phyloP scores from a whole-genome alignment of 2,797 vertebrate species.

The Nyctalus aviator region DNA sequence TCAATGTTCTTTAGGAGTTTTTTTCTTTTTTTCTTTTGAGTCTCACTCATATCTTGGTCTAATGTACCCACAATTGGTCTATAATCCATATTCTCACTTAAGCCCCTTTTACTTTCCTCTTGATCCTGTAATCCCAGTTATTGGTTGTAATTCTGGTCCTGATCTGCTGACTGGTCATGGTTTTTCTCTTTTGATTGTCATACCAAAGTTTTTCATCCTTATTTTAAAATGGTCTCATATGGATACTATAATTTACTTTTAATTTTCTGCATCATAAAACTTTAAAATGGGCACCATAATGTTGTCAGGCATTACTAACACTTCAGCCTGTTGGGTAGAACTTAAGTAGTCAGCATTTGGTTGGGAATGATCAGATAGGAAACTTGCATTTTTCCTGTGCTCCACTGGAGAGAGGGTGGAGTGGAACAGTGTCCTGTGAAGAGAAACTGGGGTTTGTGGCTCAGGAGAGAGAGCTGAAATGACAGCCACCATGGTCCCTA shows the following conservation, averaged over 20 bases:
- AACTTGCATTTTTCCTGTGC: slow-evolving; percentile 65
- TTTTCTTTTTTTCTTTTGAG: neutral
- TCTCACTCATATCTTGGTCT: slow-evolving; percentile 25
- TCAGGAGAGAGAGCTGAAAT: neutral
- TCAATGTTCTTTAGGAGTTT: slow-evolving; percentile 21
- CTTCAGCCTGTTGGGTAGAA: neutral
- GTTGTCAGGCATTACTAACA: neutral
- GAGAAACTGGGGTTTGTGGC: neutral
- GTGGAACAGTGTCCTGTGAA: neutral
- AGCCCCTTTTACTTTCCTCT: neutral
- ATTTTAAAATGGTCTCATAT: slow-evolving; percentile 1
- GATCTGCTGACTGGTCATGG: slow-evolving; percentile 52
- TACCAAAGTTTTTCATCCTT: slow-evolving; percentile 59
- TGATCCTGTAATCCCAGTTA: slow-evolving; percentile 37
- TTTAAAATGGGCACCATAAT: neutral
- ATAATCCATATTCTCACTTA: slow-evolving; percentile 58
- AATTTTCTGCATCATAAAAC: slow-evolving; percentile 48
- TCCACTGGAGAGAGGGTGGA: neutral
- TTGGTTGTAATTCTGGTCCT: slow-evolving; percentile 43
- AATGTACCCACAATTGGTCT: slow-evolving; percentile 43
- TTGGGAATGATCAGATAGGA: slow-evolving; percentile 65
- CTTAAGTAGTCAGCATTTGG: slow-evolving; percentile 57
- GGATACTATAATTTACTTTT: slow-evolving; percentile 34
- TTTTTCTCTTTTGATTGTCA: slow-evolving; percentile 59
- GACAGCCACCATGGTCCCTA: neutral